Percentiles rank a stretch among this genome's conserved stretches.
Evolutionary conservation across 1,140 invertebrate genomes (phyloP).

Genomic region (Bombus sylvicola): DNA sequence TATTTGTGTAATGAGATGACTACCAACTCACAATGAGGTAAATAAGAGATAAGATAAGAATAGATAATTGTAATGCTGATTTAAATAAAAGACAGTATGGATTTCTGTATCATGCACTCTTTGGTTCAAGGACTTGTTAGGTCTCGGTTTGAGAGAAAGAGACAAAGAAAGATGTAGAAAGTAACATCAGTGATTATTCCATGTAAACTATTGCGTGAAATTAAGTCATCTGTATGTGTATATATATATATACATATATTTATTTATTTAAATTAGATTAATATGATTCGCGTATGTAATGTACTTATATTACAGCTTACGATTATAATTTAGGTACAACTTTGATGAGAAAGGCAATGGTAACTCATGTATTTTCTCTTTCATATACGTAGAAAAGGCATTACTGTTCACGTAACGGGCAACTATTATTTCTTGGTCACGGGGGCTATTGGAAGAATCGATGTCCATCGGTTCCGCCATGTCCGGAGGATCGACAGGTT

Average conservation of each 20-base stretch:
- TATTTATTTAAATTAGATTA: conserved; percentile 62
- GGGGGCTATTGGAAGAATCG: neutral
- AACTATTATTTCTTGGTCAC: neutral
- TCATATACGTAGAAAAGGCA: conserved; percentile 79
- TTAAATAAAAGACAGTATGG: neutral
- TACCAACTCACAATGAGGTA: neutral
- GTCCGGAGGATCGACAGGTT: conserved; percentile 30
- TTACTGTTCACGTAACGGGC: conserved; percentile 64
- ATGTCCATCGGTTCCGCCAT: conserved; percentile 54
- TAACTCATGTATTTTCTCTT: conserved; percentile 82
- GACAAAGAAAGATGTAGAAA: neutral
- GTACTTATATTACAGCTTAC: conserved; percentile 73
- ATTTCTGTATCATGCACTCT: neutral
- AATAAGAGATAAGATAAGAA: neutral
- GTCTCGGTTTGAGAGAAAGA: neutral
- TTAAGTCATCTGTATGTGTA: neutral
- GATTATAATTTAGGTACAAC: conserved; percentile 84
- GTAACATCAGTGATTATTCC: neutral
- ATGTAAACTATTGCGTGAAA: conserved; percentile 35
- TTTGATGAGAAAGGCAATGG: conserved; percentile 84
- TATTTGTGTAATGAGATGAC: neutral
- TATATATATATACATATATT: conserved; percentile 7
- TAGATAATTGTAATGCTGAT: neutral
- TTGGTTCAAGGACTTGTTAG: neutral
- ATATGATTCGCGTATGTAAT: conserved; percentile 30